Evolutionary conservation across 2,888 invertebrate species (phyloP), one percentile per base, ranked within the genome.

Genomic region (Drosophila prolongata): DNA sequence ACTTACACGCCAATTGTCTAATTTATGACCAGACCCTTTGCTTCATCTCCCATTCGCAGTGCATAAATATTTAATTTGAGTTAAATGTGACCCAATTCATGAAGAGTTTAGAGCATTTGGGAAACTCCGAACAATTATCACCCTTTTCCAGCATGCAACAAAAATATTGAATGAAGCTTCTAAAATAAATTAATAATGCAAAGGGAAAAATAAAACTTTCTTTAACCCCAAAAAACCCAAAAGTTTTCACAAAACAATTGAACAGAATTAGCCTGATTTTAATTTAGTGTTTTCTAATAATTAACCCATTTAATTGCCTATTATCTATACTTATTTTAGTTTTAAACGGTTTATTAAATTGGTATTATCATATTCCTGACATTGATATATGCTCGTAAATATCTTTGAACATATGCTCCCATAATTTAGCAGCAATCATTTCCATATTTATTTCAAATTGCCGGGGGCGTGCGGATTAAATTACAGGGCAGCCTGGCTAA

Each of bases 1-100:
- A 73, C 73, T 74, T 61, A 66, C 66, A 54, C 66, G 66, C 53
- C 59, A 60, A 57, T 73, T 59, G 65, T 47, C 46, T 73, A 65
- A 50, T 73, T 57, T 66, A 74, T 43, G 47, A 37, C 40, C 27
- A 14, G 53, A 54, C 38, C 52, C 53, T 34, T 46, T n/a, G 44
- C 40, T 64, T 59, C 43, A 47, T 24, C 49, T 44, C 42, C 42
- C 40, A 49, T 57, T 40, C 49, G 54, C 58, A 42, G 40, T 55
- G 40, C 56, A 57, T 54, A 50, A 57, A 61, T 74, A 50, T 60
- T 66, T 64, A 46, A 61, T 61, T 64, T 43, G 40, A 50, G 43
- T 61, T 49, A 49, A 49, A 49, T 60, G 14, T 34, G 56, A 35
- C 19, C 61, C 60, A 40, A 40, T 34, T 14, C 14, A 14, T 11